Evolutionary conservation across 2,888 invertebrate species (phyloP), one percentile per base, ranked within the genome.

Genomic region (Aleiodes testaceus): DNA sequence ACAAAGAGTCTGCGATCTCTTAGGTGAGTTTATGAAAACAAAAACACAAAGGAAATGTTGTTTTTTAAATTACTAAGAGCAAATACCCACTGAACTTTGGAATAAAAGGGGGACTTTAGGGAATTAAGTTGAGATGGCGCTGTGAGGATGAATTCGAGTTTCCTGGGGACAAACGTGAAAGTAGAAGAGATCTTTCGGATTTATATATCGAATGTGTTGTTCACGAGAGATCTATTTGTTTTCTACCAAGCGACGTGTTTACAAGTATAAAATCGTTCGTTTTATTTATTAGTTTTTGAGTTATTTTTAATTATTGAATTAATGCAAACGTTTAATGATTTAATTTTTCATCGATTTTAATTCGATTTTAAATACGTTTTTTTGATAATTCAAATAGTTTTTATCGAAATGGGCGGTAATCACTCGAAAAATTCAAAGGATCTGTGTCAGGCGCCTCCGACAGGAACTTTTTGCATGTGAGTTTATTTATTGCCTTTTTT

Each of bases 391-490:
- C 9, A 22, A 59, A 16, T 49, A 12, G 36, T 30, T 36, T 14
- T 55, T 5, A 30, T n/a, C 14, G 11, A 64, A 11, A 77, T 77
- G 77, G 77, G 77, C 12, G 71, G 63, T 65, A 72, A 53, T 66
- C 72, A 74, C 6, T 75, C 75, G 30, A 77, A 74, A 42, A 71
- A 30, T 53, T 26, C 69, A 11, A 77, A 74, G 63, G 70, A 71
- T 44, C 44, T 69, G 16, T 68, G 68, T 44, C 42, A 16, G 9
- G 52, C 59, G n/a, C 72, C 74, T 4, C 50, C 72, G 20, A 66
- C 74, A 20, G 71, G 73, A 26, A 69, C 70, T 20, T 73, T 74
- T 36, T 74, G 53, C 18, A 71, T 69, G 77, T 77, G 71, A 71
- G 77, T 74, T 61, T 66, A 52, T 61, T 16, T 9, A 16, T 36